phyloP scores from a whole-genome alignment of 2,797 vertebrate species.

The Oceanodroma leucorhoa region DNA sequence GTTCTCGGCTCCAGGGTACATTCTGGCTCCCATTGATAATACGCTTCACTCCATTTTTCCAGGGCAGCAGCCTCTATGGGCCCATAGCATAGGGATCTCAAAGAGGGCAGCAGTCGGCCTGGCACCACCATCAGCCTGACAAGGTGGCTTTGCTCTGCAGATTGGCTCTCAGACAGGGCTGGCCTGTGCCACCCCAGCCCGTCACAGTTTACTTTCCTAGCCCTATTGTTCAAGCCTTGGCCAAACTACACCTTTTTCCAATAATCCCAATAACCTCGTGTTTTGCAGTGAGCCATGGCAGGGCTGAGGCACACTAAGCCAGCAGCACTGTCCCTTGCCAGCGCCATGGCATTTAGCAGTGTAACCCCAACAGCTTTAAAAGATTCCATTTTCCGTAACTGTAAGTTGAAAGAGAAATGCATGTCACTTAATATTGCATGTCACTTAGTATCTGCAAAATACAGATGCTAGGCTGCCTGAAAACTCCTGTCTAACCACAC shows the following conservation, averaged over 20 bases:
- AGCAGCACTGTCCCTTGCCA: background rate
- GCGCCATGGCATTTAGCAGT: background rate
- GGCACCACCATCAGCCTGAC: background rate
- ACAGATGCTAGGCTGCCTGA: background rate
- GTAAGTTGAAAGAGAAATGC: background rate
- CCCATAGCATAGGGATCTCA: background rate
- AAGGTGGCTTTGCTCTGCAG: background rate
- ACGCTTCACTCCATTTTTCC: background rate
- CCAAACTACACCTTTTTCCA: background rate
- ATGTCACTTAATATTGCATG: background rate
- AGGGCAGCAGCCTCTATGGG: background rate
- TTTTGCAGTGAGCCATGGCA: background rate
- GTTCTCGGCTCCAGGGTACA: fast-evolving
- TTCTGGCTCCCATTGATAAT: background rate
- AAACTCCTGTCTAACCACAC: background rate
- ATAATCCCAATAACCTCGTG: background rate
- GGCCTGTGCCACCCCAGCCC: background rate
- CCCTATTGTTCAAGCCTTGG: background rate
- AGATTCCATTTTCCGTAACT: background rate
- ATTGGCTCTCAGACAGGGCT: background rate
- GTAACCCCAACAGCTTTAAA: background rate
- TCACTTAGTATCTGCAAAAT: background rate
- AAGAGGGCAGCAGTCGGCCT: background rate
- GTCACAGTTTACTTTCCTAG: background rate
- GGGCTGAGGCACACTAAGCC: background rate